These are phyloP conservation scores for Anagyrus pseudococci DNA, from an alignment of 2,888 invertebrate genomes.

Conservation along the genomic window DNA sequence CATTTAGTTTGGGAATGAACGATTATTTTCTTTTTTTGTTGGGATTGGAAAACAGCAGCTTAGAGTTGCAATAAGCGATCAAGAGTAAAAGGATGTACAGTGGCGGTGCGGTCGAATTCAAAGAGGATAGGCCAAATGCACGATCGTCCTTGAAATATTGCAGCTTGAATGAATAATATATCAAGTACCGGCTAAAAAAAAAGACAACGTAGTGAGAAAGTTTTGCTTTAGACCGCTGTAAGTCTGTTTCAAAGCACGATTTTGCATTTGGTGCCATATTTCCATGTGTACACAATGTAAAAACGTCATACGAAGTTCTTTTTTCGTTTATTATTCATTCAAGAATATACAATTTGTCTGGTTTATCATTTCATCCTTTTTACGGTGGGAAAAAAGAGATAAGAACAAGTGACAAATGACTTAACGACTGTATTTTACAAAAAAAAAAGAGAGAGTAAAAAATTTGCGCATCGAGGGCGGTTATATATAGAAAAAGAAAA, in stretches of 20 bases:
- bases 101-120: constrained; percentile 33
- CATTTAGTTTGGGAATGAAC: too few relatives aligned
- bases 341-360: constrained; percentile 45
- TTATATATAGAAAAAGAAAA: too few relatives aligned
- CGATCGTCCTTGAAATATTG: constrained; percentile 52
- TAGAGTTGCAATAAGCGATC: too few relatives aligned
- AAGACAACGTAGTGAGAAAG: not conserved
- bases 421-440: constrained; percentile 5
- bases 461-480: not conserved
- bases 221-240: not conserved
- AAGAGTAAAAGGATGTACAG: too few relatives aligned
- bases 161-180: constrained; percentile 58
- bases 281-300: constrained; percentile 39
- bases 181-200: constrained; percentile 37
- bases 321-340: constrained; percentile 62
- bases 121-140: constrained; percentile 53
- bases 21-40: too few relatives aligned
- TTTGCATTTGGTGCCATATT: constrained; percentile 53
- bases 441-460: not conserved
- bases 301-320: constrained; percentile 39
- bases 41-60: too few relatives aligned
- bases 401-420: constrained; percentile 1
- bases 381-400: constrained; percentile 9
- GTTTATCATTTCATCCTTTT: too few relatives aligned
- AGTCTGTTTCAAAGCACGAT: constrained; percentile 52